Evolutionary conservation across 2,113 vertebrate species (phyloP).

Genomic region (Sapayoa aenigma): DNA sequence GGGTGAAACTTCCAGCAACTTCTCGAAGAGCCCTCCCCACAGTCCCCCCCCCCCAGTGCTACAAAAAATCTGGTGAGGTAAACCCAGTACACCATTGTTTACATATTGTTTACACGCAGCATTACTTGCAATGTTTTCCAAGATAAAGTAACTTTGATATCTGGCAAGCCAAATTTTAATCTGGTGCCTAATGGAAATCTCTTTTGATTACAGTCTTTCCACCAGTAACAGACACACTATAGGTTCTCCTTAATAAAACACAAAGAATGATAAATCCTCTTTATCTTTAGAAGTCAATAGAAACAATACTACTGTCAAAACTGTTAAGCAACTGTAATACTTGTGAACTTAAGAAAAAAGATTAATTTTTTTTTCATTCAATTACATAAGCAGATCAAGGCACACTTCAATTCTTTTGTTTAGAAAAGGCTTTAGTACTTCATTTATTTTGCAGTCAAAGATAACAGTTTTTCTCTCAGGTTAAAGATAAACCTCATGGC

Average conservation of each 20-base stretch:
- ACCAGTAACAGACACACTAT: not conserved
- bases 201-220: not conserved
- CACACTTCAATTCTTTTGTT: not conserved
- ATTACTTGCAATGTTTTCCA: not conserved
- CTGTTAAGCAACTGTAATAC: not conserved
- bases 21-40: no score
- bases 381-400: not conserved
- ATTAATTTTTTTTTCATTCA: not conserved
- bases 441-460: not conserved
- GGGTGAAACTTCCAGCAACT: no score
- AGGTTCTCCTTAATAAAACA: not conserved
- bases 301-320: not conserved
- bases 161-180: not conserved
- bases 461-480: not conserved
- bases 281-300: not conserved
- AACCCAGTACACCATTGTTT: no score
- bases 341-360: not conserved
- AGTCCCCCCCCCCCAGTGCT: no score
- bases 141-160: not conserved
- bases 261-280: not conserved
- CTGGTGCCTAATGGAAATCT: not conserved
- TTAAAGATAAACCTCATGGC: slow-evolving; percentile 7
- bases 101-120: not conserved
- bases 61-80: no score
- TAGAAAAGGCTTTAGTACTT: not conserved